phyloP scores from a whole-genome alignment of 2,113 vertebrate species.

The Oncorhynchus gorbuscha region DNA sequence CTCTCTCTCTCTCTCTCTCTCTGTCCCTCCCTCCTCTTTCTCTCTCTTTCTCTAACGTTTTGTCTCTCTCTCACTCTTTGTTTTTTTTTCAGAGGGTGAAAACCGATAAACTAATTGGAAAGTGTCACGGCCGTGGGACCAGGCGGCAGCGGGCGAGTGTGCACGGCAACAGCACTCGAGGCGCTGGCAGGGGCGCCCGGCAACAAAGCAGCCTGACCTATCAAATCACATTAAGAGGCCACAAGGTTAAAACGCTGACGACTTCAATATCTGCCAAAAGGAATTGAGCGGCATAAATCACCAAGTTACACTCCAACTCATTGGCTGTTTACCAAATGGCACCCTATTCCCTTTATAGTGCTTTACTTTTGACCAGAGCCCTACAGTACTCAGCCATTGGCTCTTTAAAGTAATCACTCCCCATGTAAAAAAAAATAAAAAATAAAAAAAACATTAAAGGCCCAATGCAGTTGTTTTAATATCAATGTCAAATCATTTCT shows the following conservation, averaged over 20 bases:
- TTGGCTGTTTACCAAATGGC: no score
- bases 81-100: not conserved
- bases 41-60: not conserved
- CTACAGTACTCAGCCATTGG: no score
- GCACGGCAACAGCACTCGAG: not conserved
- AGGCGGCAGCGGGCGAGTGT: not conserved
- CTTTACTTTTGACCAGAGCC: no score
- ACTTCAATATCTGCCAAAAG: conserved; percentile 9
- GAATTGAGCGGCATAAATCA: conserved; percentile 20
- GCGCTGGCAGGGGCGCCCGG: not conserved
- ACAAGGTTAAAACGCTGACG: conserved; percentile 20
- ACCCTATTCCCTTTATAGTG: no score
- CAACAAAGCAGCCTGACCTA: conserved; percentile 11
- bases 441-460: no score
- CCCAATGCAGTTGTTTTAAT: no score
- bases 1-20: not conserved
- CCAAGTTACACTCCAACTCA: not conserved
- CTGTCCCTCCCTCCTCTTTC: not conserved
- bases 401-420: not conserved
- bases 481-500: no score
- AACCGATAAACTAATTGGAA: conserved; percentile 23
- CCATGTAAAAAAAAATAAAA: not conserved
- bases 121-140: conserved; percentile 1
- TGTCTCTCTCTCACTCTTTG: not conserved
- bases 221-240: conserved; percentile 18